Evolutionary conservation across 1,140 invertebrate species (phyloP).

Genomic region (Drosophila triauraria): DNA sequence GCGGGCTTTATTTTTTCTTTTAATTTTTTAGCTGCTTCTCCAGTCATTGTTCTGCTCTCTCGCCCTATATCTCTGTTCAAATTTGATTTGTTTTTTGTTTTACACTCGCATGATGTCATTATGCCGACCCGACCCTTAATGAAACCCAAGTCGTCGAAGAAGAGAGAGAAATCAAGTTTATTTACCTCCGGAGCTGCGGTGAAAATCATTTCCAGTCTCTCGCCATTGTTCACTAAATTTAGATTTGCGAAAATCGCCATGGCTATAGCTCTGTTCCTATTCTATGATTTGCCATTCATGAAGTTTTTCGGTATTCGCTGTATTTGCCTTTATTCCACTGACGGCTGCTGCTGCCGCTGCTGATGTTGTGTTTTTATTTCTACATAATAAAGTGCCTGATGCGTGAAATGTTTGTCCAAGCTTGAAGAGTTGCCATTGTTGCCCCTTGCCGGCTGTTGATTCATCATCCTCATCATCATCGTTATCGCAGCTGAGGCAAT

Average conservation of each 20-base stretch:
- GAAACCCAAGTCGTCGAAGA: slow-evolving; percentile 33
- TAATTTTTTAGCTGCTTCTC: slow-evolving; percentile 8
- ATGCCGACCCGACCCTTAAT: slow-evolving; percentile 33
- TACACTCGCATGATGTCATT: slow-evolving; percentile 43
- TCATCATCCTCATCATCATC: slow-evolving; percentile 63
- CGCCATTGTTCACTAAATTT: slow-evolving; percentile 50
- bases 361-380: slow-evolving; percentile 59
- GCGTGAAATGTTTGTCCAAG: slow-evolving; percentile 85
- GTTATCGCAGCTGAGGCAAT: slow-evolving; percentile 16
- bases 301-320: slow-evolving; percentile 43
- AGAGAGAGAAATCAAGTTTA: slow-evolving; percentile 43
- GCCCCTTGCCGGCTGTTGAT: slow-evolving; percentile 72
- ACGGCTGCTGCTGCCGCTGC: slow-evolving; percentile 18
- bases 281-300: slow-evolving; percentile 43
- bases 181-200: slow-evolving; percentile 34
- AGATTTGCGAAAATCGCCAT: slow-evolving; percentile 46
- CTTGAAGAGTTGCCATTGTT: slow-evolving; percentile 82
- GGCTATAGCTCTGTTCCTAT: slow-evolving; percentile 17
- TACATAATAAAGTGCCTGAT: slow-evolving; percentile 84
- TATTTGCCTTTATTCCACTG: slow-evolving; percentile 48
- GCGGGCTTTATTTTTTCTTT: background rate
- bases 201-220: slow-evolving; percentile 38
- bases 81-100: slow-evolving; percentile 52
- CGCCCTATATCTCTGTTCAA: slow-evolving; percentile 47
- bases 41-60: slow-evolving; percentile 36